Evolutionary conservation across 2,888 invertebrate species (phyloP).

Genomic region (Odiellus spinosus): DNA sequence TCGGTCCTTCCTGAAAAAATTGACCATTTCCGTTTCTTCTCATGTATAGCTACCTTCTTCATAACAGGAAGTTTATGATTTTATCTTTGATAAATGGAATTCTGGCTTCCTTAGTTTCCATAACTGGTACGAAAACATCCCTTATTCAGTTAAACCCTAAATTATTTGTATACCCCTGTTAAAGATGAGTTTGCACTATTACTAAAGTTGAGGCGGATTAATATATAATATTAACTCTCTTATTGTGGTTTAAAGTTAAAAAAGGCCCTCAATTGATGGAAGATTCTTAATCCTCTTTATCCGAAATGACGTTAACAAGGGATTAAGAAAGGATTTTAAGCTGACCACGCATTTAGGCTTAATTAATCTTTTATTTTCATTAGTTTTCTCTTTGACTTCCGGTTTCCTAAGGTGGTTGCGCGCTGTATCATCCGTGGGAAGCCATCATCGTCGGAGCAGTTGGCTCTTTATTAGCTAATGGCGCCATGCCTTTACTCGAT

Average conservation of each 20-base stretch:
- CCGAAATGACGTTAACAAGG: too few relatives aligned
- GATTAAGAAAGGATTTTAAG: not conserved
- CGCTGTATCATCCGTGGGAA: slow-evolving; percentile 68
- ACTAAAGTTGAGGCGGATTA: too few relatives aligned
- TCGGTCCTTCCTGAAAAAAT: not conserved
- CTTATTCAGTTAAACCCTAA: too few relatives aligned
- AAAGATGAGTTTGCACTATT: too few relatives aligned
- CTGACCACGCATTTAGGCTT: too few relatives aligned
- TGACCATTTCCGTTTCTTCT: slow-evolving; percentile 1
- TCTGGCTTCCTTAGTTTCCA: slow-evolving; percentile 66
- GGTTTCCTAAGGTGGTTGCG: slow-evolving; percentile 25
- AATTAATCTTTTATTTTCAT: too few relatives aligned
- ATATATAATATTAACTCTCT: too few relatives aligned
- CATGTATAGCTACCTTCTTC: slow-evolving; percentile 13
- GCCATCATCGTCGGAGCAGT: slow-evolving; percentile 61
- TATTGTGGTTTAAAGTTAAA: too few relatives aligned
- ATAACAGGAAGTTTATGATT: slow-evolving; percentile 50
- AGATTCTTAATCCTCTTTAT: too few relatives aligned
- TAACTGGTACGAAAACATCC: slow-evolving; percentile 45
- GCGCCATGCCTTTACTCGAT: slow-evolving; percentile 57
- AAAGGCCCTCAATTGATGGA: too few relatives aligned
- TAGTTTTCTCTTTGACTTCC: too few relatives aligned
- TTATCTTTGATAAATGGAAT: slow-evolving; percentile 78
- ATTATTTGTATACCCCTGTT: too few relatives aligned
- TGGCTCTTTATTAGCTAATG: slow-evolving; percentile 55